Conservation (phyloP, 1,140 invertebrate genomes). For the Caerostris darwini region DNA sequence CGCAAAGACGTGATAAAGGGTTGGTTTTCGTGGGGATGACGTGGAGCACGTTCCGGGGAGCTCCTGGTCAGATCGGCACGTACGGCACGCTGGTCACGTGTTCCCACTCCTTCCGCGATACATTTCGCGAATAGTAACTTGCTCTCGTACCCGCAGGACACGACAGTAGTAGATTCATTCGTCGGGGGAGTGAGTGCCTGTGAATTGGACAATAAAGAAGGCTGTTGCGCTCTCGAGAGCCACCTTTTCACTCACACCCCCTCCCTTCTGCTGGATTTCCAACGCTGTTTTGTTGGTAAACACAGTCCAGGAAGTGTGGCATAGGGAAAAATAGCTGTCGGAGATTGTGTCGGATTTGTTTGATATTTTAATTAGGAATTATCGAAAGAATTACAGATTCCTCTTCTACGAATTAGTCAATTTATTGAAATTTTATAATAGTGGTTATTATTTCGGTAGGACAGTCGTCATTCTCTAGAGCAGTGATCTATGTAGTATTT, state of each 20-base stretch:
- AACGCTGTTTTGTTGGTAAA: background rate
- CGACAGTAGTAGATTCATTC: background rate
- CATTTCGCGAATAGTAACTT: background rate
- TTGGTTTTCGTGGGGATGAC: slow-evolving; percentile 56
- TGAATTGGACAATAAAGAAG: slow-evolving; percentile 1
- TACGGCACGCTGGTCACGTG: slow-evolving; percentile 62
- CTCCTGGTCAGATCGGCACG: slow-evolving; percentile 69
- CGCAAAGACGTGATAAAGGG: slow-evolving; percentile 69
- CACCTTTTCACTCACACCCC: background rate
- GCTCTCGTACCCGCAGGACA: background rate
- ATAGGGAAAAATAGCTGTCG: too few species aligned
- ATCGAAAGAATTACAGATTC: too few species aligned
- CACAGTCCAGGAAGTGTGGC: background rate
- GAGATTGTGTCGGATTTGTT: too few species aligned
- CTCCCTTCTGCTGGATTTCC: background rate
- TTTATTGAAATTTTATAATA: too few species aligned
- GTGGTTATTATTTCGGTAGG: too few species aligned
- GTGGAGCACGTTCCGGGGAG: slow-evolving; percentile 50
- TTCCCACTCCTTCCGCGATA: background rate
- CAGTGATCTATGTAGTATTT: too few species aligned
- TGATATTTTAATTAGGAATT: too few species aligned
- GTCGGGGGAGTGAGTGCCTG: too few species aligned
- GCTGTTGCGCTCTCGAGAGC: background rate
- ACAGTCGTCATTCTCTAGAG: too few species aligned
- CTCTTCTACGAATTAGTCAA: too few species aligned